These are phyloP conservation scores for Nudaria mundana DNA, from an alignment of 2,888 invertebrate species.

Conservation along the genomic window DNA sequence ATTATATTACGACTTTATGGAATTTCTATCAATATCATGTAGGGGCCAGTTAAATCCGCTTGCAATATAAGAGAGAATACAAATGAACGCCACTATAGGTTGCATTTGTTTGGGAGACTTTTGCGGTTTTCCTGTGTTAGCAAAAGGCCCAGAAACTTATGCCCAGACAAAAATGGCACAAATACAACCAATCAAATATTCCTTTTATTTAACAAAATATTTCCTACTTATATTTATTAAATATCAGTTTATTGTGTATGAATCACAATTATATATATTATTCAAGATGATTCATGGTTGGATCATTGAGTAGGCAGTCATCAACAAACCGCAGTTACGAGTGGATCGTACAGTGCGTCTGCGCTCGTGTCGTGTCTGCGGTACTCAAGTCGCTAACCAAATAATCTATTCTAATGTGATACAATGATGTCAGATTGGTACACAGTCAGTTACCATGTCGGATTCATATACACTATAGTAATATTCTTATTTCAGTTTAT, in stretches of 20 bases:
- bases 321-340: constrained; percentile 64
- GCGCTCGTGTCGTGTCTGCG: constrained; percentile 37
- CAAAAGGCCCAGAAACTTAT: too few relatives aligned
- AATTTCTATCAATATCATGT: too few relatives aligned
- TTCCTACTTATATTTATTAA: constrained; percentile 46
- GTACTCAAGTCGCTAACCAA: constrained; percentile 63
- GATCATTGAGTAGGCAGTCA: constrained; percentile 66
- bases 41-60: too few relatives aligned
- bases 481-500: constrained; percentile 74
- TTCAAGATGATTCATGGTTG: constrained; percentile 68
- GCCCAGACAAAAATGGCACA: too few relatives aligned
- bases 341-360: constrained; percentile 52
- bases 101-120: too few relatives aligned
- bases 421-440: constrained; percentile 75
- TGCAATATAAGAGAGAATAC: too few relatives aligned
- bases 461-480: constrained; percentile 77
- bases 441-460: constrained; percentile 64
- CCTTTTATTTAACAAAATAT: constrained; percentile 4
- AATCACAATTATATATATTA: constrained; percentile 58
- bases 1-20: too few relatives aligned
- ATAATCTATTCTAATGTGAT: constrained; percentile 76
- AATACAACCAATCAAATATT: too few relatives aligned
- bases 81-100: too few relatives aligned
- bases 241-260: constrained; percentile 52
- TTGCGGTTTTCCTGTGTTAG: too few relatives aligned